Evolutionary conservation across 1,140 invertebrate genomes (phyloP).

Genomic region (Leptoteleia sp.): DNA sequence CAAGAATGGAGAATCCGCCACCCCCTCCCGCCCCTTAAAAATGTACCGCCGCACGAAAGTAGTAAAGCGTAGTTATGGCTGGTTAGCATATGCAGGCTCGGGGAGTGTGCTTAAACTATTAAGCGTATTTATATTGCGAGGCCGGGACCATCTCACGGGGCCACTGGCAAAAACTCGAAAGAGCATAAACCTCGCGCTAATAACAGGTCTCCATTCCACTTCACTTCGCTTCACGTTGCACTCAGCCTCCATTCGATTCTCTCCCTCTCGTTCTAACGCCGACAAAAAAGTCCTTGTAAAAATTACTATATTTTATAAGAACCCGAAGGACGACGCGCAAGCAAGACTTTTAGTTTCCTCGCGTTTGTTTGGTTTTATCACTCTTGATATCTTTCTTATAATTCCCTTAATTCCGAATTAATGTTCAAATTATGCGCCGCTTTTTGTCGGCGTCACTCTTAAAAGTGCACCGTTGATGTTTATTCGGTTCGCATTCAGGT

Average conservation of each 20-base stretch:
- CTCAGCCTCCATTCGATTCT: slow-evolving; percentile 67
- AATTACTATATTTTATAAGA: slow-evolving; percentile 50
- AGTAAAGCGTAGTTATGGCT: slow-evolving; percentile 80
- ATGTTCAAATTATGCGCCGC: no score
- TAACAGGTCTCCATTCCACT: slow-evolving; percentile 80
- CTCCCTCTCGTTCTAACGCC: slow-evolving; percentile 46
- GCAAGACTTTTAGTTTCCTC: slow-evolving; percentile 14
- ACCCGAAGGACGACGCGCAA: slow-evolving; percentile 11
- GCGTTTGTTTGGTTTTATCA: slow-evolving; percentile 22
- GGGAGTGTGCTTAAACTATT: slow-evolving; percentile 81
- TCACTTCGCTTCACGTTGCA: slow-evolving; percentile 73
- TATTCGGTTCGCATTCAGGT: no score
- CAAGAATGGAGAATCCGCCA: slow-evolving; percentile 38
- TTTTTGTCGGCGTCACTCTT: no score
- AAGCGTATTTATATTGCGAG: slow-evolving; percentile 81
- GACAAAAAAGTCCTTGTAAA: slow-evolving; percentile 40
- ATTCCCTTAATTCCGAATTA: not conserved
- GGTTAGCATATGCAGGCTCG: slow-evolving; percentile 79
- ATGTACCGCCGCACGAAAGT: slow-evolving; percentile 72
- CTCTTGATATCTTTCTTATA: slow-evolving; percentile 29
- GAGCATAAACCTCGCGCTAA: slow-evolving; percentile 80
- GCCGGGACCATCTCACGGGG: slow-evolving; percentile 73
- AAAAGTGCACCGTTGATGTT: no score
- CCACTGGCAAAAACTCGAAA: slow-evolving; percentile 72
- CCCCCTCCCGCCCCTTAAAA: slow-evolving; percentile 55